phyloP scores from a whole-genome alignment of 2,113 vertebrate species.

The Cryptomyrus ogoouensis region DNA sequence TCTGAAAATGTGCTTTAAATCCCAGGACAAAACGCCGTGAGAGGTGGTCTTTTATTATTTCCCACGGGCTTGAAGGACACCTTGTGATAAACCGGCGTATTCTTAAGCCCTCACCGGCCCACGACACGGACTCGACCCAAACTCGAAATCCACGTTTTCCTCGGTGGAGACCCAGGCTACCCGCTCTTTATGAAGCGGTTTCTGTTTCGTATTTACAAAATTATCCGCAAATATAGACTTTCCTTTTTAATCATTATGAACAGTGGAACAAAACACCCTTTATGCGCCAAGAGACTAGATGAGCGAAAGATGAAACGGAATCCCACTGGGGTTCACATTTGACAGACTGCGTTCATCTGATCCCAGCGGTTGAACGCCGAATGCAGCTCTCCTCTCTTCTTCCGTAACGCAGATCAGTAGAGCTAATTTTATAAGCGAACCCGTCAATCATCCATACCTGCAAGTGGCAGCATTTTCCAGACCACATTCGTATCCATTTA shows the following conservation, averaged over 20 bases:
- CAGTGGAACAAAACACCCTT: background rate
- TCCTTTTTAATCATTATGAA: background rate
- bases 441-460: background rate
- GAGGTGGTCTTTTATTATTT: slow-evolving; percentile 6
- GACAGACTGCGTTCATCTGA: background rate
- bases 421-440: slow-evolving; percentile 3
- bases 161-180: background rate
- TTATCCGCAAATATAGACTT: background rate
- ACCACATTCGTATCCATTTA: background rate
- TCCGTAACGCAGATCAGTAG: background rate
- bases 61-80: slow-evolving; percentile 6
- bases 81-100: background rate
- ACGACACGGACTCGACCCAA: background rate
- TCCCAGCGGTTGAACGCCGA: background rate
- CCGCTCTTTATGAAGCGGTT: background rate
- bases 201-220: background rate
- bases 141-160: background rate
- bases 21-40: slow-evolving; percentile 2
- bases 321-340: background rate
- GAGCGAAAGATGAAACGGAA: background rate
- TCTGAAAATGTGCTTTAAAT: slow-evolving; percentile 11
- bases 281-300: background rate
- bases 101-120: background rate
- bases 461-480: background rate
- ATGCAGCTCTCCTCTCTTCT: background rate